phyloP scores from a whole-genome alignment of 2,797 vertebrate species.

The Pitangus sulphuratus region DNA sequence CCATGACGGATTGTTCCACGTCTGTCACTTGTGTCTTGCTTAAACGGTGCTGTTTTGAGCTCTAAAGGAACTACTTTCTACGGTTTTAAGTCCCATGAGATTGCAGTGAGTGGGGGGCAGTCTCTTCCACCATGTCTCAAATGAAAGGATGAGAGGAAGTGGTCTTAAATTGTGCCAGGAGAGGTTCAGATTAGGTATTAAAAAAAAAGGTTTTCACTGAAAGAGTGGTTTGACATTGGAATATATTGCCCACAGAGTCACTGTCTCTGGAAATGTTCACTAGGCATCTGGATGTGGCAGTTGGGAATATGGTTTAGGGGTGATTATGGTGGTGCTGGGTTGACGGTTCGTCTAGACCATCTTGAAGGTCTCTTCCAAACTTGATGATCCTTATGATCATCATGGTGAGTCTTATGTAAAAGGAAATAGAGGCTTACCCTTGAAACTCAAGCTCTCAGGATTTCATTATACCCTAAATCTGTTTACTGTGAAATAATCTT shows the following conservation, averaged over 20 bases:
- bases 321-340: not conserved
- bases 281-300: not conserved
- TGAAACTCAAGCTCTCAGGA: not conserved
- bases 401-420: not conserved
- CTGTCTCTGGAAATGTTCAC: not conserved
- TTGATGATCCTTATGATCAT: not conserved
- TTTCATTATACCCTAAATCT: not conserved
- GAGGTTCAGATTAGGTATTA: not conserved
- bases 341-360: not conserved
- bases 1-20: not conserved
- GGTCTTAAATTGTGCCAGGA: not conserved
- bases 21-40: not conserved
- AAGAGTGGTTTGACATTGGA: not conserved
- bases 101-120: rapidly evolving
- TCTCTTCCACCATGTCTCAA: not conserved
- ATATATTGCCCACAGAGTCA: not conserved
- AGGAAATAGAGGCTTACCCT: not conserved
- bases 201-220: not conserved
- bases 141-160: not conserved
- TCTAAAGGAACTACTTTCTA: not conserved
- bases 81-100: not conserved
- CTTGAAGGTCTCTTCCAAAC: not conserved
- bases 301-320: not conserved
- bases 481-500: not conserved
- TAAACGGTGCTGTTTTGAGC: not conserved